These are phyloP conservation scores for Orgyia antiqua DNA, from an alignment of 2,888 invertebrate genomes.

Conservation along the genomic window DNA sequence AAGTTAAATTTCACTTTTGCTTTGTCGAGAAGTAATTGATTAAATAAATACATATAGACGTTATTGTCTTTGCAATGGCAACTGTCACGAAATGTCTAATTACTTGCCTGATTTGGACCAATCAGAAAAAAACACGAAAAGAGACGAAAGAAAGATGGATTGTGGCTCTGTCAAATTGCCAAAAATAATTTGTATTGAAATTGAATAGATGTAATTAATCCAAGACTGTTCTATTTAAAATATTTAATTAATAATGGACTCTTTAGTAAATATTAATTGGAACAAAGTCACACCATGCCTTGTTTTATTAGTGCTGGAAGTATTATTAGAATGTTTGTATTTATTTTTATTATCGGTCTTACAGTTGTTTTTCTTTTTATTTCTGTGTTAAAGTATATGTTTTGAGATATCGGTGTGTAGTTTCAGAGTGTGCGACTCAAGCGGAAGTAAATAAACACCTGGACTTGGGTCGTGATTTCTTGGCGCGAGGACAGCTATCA, in stretches of 20 bases:
- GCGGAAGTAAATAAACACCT: constrained; percentile 94
- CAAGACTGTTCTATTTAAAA: constrained; percentile 44
- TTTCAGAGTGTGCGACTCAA: constrained; percentile 83
- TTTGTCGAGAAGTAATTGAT: too few relatives aligned
- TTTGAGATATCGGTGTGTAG: constrained; percentile 59
- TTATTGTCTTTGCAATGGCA: too few relatives aligned
- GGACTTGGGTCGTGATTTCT: constrained; percentile 93
- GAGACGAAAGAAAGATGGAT: constrained; percentile 71
- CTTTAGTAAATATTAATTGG: constrained; percentile 75
- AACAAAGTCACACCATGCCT: constrained; percentile 83
- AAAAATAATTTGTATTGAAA: constrained; percentile 60
- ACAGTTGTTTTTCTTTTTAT: constrained; percentile 26
- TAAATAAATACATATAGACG: too few relatives aligned
- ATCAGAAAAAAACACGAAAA: constrained; percentile 76
- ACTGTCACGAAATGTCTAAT: too few relatives aligned
- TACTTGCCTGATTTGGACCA: constrained; percentile 72
- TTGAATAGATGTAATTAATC: constrained; percentile 41
- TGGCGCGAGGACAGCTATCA: constrained; percentile 94
- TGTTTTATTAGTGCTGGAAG: constrained; percentile 81
- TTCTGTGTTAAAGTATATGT: constrained; percentile 30
- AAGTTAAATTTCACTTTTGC: too few relatives aligned
- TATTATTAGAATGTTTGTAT: constrained; percentile 81
- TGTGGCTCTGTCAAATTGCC: constrained; percentile 64
- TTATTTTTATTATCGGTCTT: constrained; percentile 25
- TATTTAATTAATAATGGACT: constrained; percentile 66